Evolutionary conservation across 2,797 vertebrate genomes (phyloP).

Genomic region (Xenentodon cancila): DNA sequence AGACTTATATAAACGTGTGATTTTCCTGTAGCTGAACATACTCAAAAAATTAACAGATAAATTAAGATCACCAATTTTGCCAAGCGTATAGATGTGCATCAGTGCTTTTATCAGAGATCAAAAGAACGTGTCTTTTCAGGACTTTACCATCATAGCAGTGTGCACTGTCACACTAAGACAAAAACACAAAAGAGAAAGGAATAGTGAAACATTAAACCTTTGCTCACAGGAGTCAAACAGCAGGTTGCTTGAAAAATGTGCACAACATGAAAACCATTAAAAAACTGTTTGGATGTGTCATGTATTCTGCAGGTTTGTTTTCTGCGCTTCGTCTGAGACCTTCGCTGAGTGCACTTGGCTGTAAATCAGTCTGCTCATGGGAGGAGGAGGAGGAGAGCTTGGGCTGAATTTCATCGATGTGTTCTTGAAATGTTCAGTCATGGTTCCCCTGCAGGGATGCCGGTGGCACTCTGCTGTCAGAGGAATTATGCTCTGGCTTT

Average conservation of each 20-base stretch:
- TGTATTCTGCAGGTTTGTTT: slow-evolving; percentile 15
- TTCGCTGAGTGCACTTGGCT: slow-evolving; percentile 42
- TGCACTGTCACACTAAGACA: background rate
- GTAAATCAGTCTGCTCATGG: slow-evolving; percentile 39
- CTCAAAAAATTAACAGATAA: too few species aligned
- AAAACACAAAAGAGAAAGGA: background rate
- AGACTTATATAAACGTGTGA: too few species aligned
- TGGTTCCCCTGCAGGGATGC: slow-evolving; percentile 42
- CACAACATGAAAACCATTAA: background rate
- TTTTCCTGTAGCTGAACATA: too few species aligned
- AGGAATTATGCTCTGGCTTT: slow-evolving; percentile 47
- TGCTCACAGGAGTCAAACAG: background rate
- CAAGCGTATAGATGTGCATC: too few species aligned
- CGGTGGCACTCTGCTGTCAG: slow-evolving; percentile 59
- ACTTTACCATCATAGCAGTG: background rate
- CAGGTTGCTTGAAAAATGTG: background rate
- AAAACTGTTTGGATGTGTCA: background rate
- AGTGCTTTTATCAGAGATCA: too few species aligned
- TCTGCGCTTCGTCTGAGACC: slow-evolving; percentile 21
- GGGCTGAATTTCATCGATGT: slow-evolving; percentile 36
- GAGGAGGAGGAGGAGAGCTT: slow-evolving; percentile 47
- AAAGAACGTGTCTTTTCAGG: too few species aligned
- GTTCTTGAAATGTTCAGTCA: slow-evolving; percentile 46
- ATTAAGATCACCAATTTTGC: too few species aligned
- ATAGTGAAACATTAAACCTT: background rate